Base-by-base conservation (phyloP, 2,888 invertebrate species). In the Melieria crassipennis region DNA sequence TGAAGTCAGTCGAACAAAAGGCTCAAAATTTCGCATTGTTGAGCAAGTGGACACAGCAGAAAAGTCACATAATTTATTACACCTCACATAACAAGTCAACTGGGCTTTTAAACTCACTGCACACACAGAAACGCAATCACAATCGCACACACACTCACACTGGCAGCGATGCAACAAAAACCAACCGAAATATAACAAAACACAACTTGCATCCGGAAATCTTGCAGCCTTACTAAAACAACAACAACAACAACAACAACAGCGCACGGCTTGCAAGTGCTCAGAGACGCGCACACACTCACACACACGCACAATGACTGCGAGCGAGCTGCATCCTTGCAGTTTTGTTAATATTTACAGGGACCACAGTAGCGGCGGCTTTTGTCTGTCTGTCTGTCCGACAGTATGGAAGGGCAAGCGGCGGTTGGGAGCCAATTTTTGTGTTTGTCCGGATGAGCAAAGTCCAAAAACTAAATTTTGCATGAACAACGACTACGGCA, bases 31-130 rank as follows among this genome's bases (percentile, higher is more conserved):
- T 52, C 52, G 10, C 52, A 45, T 52, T 67, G 11, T 43, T 42
- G 58, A 42, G 42, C 10, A n/a, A 13, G 13, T 55, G 55, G 11
- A n/a, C 13, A 52, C 43, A 43, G 48, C 61, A 61, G 61, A 61
- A 45, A 67, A 67, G 67, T 60, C 67, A 52, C 50, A 67, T 52
- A 67, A 67, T 67, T 67, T 67, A 67, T 67, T 50, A 61, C 67
- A 61, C 52, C 60, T 67, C 67, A 52, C 60, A 60, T 61, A 67
- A 61, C 52, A 67, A 52, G 67, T 47, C 67, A 67, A 67, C 50
- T 67, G 48, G 67, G 67, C 60, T 52, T 67, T 61, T 67, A 52
- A 43, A 58, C 9, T n/a, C 43, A 10, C 47, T 65, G 55, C 55
- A 6, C 45, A 65, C 7, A 52, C 30, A 10, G 16, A 63, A 6